Evolutionary conservation across 2,797 vertebrate genomes (phyloP), one percentile per base, ranked within the genome.

Genomic region (Amniataba percoides): DNA sequence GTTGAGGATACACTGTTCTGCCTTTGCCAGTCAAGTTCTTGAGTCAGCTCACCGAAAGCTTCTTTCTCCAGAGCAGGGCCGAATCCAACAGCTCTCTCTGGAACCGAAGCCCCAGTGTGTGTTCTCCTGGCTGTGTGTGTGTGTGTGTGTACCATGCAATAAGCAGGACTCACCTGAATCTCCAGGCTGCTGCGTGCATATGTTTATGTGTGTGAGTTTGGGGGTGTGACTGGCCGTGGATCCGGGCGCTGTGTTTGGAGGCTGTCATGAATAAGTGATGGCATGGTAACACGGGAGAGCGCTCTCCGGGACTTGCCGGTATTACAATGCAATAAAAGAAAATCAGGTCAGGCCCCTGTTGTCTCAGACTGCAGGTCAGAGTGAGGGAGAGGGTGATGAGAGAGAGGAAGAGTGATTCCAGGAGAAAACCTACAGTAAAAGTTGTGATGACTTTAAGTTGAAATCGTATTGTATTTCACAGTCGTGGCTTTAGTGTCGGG

Each of bases 181-280:
- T 42, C 15, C 8, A 0, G 40, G 49, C 58, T 36, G 0, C 45
- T 6, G 10, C 19, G 2, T 31, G 21, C 23, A 31, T 34, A 15
- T 63, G 14, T 58, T 3, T 42, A 19, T 42, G 25, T 52, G 31
- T 18, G 9, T 36, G 19, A 46, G 51, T 77, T 57, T 67, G 3
- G 23, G 68, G n/a, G 36, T 58, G 62, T 46, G 77, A 67, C 25
- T 19, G 40, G 39, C 65, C 60, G 46, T 60, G 55, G 36, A 80
- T 72, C 51, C 70, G 16, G 71, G 23, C 65, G 2, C 56, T 48
- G 63, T 78, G 69, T 82, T 76, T 45, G 43, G 65, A 87, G 75
- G 77, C 84, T 77, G 76, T 77, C 86, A 93, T 94, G 89, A 94
- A 95, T 95, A 93, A 94, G 85, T 92, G 88, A 95, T 94, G 88